Percentiles rank a stretch among this genome's conserved stretches.
These are phyloP conservation scores for Amphibalanus amphitrite DNA, from an alignment of 1,140 invertebrate genomes.

Conservation along the genomic window DNA sequence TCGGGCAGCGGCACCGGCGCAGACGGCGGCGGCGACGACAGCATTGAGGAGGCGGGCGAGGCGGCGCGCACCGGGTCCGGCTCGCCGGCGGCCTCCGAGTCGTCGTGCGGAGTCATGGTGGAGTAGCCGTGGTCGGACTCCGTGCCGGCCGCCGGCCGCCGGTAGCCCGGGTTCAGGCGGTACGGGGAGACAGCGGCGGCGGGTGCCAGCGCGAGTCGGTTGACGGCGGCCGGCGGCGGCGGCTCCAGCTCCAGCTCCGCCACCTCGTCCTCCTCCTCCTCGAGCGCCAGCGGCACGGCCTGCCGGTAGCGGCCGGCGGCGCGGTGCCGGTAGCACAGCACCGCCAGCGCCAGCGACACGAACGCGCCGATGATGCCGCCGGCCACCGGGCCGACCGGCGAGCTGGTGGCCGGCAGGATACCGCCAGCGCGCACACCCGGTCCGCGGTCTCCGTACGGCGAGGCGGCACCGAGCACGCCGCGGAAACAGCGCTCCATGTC, in stretches of 20 bases:
- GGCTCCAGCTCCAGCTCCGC: not conserved
- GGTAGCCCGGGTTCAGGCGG: slow-evolving; percentile 59
- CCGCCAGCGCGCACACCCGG: slow-evolving; percentile 22
- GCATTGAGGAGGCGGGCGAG: slow-evolving; percentile 23
- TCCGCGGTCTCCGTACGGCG: slow-evolving; percentile 39
- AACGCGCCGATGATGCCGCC: slow-evolving; percentile 43
- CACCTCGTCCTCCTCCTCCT: not conserved
- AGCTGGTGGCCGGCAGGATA: slow-evolving; percentile 30
- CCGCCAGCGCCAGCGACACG: slow-evolving; percentile 37
- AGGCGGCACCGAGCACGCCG: slow-evolving; percentile 58
- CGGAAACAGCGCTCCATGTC: slow-evolving; percentile 63
- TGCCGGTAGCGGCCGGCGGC: slow-evolving; percentile 22
- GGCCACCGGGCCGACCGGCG: slow-evolving; percentile 42
- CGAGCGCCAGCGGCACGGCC: not conserved
- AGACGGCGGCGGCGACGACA: slow-evolving; percentile 16
- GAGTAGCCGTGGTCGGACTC: slow-evolving; percentile 89
- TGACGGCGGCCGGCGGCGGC: not conserved
- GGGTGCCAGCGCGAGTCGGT: slow-evolving; percentile 23
- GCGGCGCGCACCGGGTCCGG: not conserved
- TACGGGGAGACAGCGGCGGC: slow-evolving; percentile 60
- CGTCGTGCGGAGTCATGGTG: slow-evolving; percentile 83
- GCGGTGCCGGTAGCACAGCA: slow-evolving; percentile 42
- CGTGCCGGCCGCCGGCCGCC: slow-evolving; percentile 44
- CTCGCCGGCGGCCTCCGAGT: slow-evolving; percentile 37
- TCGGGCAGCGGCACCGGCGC: too few relatives aligned